Conservation (phyloP, 2,113 vertebrate species). For the Dolichotis patagonum region DNA sequence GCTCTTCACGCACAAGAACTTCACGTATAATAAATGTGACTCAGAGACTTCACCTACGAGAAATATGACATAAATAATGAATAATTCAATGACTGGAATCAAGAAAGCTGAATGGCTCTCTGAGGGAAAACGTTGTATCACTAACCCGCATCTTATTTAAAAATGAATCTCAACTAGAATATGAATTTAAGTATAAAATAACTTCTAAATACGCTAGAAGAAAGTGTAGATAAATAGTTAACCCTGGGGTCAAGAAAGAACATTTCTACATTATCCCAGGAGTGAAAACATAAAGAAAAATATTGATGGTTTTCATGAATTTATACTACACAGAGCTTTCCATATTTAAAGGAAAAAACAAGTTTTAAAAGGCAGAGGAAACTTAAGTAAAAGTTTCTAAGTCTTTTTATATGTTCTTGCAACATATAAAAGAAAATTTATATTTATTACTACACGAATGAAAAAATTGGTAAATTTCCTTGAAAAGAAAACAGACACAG, state of each 20-base stretch:
- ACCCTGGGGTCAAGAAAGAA: not conserved
- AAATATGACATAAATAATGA: not conserved
- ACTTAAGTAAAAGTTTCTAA: not conserved
- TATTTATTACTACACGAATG: not conserved
- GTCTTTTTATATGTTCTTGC: not conserved
- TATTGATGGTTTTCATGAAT: not conserved
- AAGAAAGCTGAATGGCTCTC: not conserved
- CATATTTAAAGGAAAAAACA: constrained; percentile 13
- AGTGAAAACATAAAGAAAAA: not conserved
- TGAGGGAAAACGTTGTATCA: not conserved
- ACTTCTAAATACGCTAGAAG: not conserved
- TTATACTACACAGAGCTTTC: not conserved
- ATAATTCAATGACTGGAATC: not conserved
- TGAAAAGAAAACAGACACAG: not conserved
- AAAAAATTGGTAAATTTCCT: not conserved
- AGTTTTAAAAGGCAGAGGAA: not conserved
- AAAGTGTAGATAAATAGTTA: not conserved
- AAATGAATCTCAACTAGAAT: not conserved
- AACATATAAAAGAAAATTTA: not conserved
- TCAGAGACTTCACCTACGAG: not conserved
- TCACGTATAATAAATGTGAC: no score
- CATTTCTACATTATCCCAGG: not conserved
- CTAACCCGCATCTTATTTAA: not conserved
- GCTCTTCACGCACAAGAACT: not conserved
- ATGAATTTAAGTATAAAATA: not conserved